Base-by-base conservation (phyloP, 2,113 vertebrate genomes). In the Tympanuchus pallidicinctus region DNA sequence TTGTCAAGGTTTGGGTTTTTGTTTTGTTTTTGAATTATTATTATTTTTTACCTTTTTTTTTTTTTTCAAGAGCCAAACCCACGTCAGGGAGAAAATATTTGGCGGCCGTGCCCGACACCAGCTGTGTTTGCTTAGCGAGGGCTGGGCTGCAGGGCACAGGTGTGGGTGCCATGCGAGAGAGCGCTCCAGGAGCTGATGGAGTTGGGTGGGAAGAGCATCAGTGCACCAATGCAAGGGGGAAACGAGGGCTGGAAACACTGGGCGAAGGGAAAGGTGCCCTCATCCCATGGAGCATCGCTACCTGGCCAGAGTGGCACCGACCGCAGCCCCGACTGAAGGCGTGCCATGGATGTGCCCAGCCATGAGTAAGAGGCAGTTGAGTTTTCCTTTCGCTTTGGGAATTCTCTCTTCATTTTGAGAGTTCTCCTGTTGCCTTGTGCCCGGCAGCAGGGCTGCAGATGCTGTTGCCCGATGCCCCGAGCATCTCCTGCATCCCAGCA, bases 301-400 rank as follows among this genome's bases (percentile, higher is more conserved):
- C 18, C 6, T 20, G 56, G 56, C 4, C 30, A 20, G 17, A n/a
- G 7, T 14, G 56, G 47, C 11, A 12, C 17, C 7, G 1, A 27
- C 54, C 63, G 3, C 4, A 2, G 42, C 69, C 21, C 16, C 52
- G 1, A 12, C 3, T 27, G 61, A 59, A 59, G 30, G 56, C 11
- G 56, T 8, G 30, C 56, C 18, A 11, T 32, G 56, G 56, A 32
- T 19, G 30, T 11, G 38, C 61, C 61, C 61, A 28, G 61, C 38
- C 22, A 3, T 0, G 2, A 8, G 16, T 11, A 2, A 2, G 52
- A 10, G 6, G 17, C 0, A 7, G 30, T 40, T 80, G 47, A 18
- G 19, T 6, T 7, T 7, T 2, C 30, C 40, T 10, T 25, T 4
- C 0, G 3, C 30, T 40, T 72, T 30, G 77, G 52, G 47, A 20